These are phyloP conservation scores for Pecten maximus DNA, from an alignment of 2,888 invertebrate species.

Conservation along the genomic window DNA sequence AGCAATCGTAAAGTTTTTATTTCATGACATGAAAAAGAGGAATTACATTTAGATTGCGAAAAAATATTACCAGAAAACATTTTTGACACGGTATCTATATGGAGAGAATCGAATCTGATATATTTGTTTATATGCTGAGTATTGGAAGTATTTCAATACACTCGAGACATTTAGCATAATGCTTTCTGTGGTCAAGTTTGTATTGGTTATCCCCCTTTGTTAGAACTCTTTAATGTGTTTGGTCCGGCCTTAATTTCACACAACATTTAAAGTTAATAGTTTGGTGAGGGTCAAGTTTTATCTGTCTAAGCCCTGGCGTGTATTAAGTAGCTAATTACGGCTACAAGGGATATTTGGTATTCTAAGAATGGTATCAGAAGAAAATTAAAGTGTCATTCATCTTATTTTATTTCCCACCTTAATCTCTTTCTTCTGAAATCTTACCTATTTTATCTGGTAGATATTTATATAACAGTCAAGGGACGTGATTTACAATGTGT, in stretches of 20 bases:
- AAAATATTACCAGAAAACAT: too few species aligned
- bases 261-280: slow-evolving; percentile 41
- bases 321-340: slow-evolving; percentile 40
- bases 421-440: slow-evolving; percentile 42
- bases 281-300: slow-evolving; percentile 38
- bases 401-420: slow-evolving; percentile 37
- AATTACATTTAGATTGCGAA: too few species aligned
- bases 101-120: too few species aligned
- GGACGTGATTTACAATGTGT: slow-evolving; percentile 34
- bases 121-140: neutral
- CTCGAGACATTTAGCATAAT: neutral
- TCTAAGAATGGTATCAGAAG: slow-evolving; percentile 32
- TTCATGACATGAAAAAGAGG: too few species aligned
- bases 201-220: neutral
- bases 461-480: slow-evolving; percentile 40
- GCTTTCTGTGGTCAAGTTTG: neutral
- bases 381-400: slow-evolving; percentile 38
- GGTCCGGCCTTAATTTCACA: slow-evolving; percentile 17
- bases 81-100: too few species aligned
- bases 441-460: slow-evolving; percentile 39
- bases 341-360: slow-evolving; percentile 30
- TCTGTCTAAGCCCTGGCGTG: neutral
- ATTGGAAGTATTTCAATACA: neutral
- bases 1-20: too few species aligned
- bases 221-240: neutral